A percentile compares a stretch with the other conserved stretches of the same genome.
Evolutionary conservation across 2,113 vertebrate species (phyloP).

Genomic region (Haliaeetus leucogaster): DNA sequence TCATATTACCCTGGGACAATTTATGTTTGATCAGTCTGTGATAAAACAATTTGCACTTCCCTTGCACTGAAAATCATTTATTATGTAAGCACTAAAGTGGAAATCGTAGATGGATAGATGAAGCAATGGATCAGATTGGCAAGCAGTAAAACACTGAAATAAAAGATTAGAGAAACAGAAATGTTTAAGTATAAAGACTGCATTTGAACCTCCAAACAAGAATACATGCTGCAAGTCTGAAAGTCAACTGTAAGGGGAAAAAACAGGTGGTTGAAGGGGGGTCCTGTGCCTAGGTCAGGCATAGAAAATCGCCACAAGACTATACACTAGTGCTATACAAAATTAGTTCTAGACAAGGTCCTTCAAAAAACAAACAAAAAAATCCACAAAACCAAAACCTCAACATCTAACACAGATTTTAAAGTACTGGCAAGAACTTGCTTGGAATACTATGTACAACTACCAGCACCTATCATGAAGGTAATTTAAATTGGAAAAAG

Average conservation of each 20-base stretch:
- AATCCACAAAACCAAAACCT: not conserved
- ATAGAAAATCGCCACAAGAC: not conserved
- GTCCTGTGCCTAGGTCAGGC: not conserved
- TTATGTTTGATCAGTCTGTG: not conserved
- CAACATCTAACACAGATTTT: not conserved
- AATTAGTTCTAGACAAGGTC: not conserved
- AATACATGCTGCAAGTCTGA: not conserved
- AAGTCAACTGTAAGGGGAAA: not conserved
- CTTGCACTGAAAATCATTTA: not conserved
- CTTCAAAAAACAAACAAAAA: not conserved
- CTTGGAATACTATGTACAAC: not conserved
- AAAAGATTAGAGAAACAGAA: not conserved
- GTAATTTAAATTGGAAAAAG: not conserved
- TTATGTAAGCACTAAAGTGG: not conserved
- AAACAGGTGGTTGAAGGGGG: rapidly evolving
- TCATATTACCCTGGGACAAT: not conserved
- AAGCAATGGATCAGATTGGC: not conserved
- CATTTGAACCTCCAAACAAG: not conserved
- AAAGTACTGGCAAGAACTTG: not conserved
- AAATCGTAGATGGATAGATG: not conserved
- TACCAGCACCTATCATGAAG: not conserved
- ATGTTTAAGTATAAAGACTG: not conserved
- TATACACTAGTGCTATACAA: not conserved
- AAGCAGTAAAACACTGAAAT: not conserved
- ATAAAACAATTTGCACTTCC: not conserved